Evolutionary conservation across 2,113 vertebrate genomes (phyloP), one percentile per base, ranked within the genome.

Genomic region (Leuciscus idus): DNA sequence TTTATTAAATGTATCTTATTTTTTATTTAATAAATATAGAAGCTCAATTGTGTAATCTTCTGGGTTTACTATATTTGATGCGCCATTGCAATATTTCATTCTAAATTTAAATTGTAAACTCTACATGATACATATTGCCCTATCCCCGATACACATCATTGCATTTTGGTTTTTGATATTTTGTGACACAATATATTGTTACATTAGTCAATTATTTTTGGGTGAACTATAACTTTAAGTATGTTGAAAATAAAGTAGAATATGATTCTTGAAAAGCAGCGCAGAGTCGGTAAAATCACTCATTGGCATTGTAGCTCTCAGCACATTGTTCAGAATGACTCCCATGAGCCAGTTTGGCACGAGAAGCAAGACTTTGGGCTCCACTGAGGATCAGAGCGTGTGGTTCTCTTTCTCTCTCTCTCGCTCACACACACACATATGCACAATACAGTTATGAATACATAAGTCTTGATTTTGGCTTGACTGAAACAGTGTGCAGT

Each of bases 381-480:
- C 87, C 87, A 84, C 23, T 15, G 55, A 73, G 88, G 81, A 88
- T 81, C 79, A 81, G 57, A 81, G 70, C 61, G 10, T 64, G 70
- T 62, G 81, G 28, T 72, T 78, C 59, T 48, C 79, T 26, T 0
- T 75, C 72, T 50, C 39, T 46, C 66, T 21, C 62, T 62, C 33
- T 59, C 7, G 9, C 57, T 6, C 52, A 11, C 72, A 26, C 77
- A 59, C 77, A 43, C 33, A 61, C 55, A 61, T 2, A 21, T 2
- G 46, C 74, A 26, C 55, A 80, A 78, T 43, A 80, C 36, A 61
- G 59, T 81, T 81, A 81, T 81, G 79, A 81, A 81, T 64, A 64
- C 79, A 81, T 66, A 30, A 66, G 78, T 64, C 26, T 64, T 81
- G 39, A 26, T 81, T 81, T 81, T 64, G 59, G 59, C 59, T 64